Evolutionary conservation across 2,113 vertebrate genomes (phyloP), one percentile per base, ranked within the genome.

Genomic region (Dissostichus mawsoni): DNA sequence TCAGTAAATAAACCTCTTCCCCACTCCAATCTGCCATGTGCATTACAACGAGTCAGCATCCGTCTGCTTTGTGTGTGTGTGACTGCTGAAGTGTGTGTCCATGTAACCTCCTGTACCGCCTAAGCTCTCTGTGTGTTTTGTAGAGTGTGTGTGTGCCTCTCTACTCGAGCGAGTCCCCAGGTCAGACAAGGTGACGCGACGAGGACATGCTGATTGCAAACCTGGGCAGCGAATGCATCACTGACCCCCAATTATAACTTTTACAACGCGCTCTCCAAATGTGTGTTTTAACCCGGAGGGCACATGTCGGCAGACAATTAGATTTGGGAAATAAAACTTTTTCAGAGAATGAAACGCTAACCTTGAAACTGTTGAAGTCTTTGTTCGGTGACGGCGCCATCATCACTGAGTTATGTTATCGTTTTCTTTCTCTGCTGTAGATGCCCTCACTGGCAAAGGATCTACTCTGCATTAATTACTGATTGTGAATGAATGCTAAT

Each of bases 401-500:
- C 69, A 81, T 88, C 66, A 81, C 72, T 0, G n/a, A 53, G 45
- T 56, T 80, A 64, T 55, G 51, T 33, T 81, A 71, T 81, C 25
- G 0, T 44, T 52, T 29, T 86, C 23, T 56, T 69, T 68, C 29
- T 70, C 41, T 0, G n/a, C n/a, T 14, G 25, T n/a, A 29, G 79
- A 80, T 53, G 73, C 59, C 77, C 83, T 85, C 84, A 3, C 80
- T n/a, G 64, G 67, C 50, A 61, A 63, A 78, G 64, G 77, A 79
- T 83, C 56, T 45, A 48, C 83, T 66, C 69, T 1, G 47, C 80
- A 74, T 84, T 87, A 84, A 89, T 90, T 74, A 89, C 76, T 55
- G 82, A 83, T 82, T 67, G 81, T 57, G 58, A 75, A 81, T 56
- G 75, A 41, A 50, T 45, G 73, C 79, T 92, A 90, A 91, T 92